Evolutionary conservation across 1,140 invertebrate genomes (phyloP), one percentile per base, ranked within the genome.

Genomic region (Eulimnadia texana): DNA sequence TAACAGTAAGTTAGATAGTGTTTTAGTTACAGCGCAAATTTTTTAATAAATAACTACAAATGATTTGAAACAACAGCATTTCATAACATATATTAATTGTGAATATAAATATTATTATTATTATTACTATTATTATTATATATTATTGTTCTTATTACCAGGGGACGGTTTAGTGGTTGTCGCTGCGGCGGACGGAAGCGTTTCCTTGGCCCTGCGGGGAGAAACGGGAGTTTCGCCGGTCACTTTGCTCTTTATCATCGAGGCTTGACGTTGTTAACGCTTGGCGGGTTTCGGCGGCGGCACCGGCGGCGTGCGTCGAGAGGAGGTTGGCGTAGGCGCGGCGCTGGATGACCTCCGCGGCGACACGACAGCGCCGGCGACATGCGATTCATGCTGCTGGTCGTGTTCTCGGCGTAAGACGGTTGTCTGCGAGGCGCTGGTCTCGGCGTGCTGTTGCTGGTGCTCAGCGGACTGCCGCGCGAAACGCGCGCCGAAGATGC

Each of bases 181-280:
- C n/a, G n/a, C n/a, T n/a, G n/a, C n/a, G n/a, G n/a, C n/a, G n/a
- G 16, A 6, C 33, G 33, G 6, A 6, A 42, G 33, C 33, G 33
- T 6, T 42, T 42, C 33, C 16, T 42, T 42, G 23, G 55, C 29
- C 10, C 27, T 33, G 42, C 55, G 55, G 20, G 27, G 23, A 52
- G 27, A 61, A 27, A 54, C 29, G 28, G 51, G 50, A 23, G 24
- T 51, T 29, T 50, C 60, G 49, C 60, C 28, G 49, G n/a, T n/a
- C n/a, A 29, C 9, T 25, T 51, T 61, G 50, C 24, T 22, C 2
- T 54, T 54, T 13, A 25, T 61, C 60, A 25, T 29, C 24, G 50
- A 42, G 16, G 33, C 33, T 16, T 42, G 33, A 42, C 33, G 33
- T 9, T 9, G 6, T 42, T 9, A 16, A 6, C 6, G 33, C 33